Conservation (phyloP, 2,113 vertebrate genomes). For the Eupsittula cactorum region DNA sequence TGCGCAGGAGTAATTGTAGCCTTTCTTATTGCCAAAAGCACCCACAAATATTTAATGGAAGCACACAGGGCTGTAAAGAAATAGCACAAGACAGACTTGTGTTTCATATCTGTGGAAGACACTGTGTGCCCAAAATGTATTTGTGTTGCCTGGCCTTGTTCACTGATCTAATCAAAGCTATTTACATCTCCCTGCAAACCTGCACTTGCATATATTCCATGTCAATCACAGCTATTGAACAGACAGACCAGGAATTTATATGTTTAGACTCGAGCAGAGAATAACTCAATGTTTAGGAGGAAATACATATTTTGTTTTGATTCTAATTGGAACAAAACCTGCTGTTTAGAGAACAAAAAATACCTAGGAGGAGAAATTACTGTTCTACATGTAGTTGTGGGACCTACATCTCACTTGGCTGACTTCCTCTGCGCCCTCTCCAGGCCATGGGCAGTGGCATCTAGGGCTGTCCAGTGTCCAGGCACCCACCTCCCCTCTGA, state of each 20-base stretch:
- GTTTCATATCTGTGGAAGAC: background rate
- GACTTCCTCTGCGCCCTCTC: background rate
- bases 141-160: background rate
- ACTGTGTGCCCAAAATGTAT: background rate
- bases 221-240: background rate
- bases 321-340: background rate
- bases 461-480: background rate
- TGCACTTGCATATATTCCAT: background rate
- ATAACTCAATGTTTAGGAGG: background rate
- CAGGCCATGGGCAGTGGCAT: background rate
- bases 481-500: background rate
- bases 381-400: background rate
- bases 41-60: background rate
- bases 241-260: background rate
- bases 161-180: background rate
- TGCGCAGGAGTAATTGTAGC: fast-evolving
- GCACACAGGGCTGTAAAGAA: background rate
- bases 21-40: background rate
- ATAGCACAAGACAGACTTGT: background rate
- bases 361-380: background rate
- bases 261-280: background rate
- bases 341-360: background rate
- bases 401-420: background rate
- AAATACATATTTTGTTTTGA: background rate
- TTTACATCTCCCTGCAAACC: background rate